Evolutionary conservation across 2,797 vertebrate species (phyloP).

Genomic region (Capromys pilorides): DNA sequence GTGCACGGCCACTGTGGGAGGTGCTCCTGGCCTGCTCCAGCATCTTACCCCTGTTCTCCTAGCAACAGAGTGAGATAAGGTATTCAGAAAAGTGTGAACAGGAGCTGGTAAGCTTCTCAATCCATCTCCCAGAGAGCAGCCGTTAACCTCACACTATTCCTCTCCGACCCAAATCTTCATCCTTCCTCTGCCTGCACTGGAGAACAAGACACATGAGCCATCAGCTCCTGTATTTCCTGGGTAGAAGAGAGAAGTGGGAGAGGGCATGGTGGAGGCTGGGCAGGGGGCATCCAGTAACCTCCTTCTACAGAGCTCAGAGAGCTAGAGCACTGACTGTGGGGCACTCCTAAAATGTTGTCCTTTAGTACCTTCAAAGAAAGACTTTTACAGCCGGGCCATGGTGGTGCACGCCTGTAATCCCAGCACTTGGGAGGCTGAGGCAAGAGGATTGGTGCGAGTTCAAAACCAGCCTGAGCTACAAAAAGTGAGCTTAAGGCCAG

Average conservation of each 20-base stretch:
- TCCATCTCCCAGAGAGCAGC: background rate
- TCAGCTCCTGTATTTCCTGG: constrained; percentile 46
- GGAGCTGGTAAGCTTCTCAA: constrained; percentile 45
- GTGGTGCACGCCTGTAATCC: too few species aligned
- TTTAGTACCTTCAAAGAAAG: constrained; percentile 66
- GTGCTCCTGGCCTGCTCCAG: constrained; percentile 12
- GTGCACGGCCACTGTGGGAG: constrained; percentile 43
- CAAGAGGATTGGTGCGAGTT: too few species aligned
- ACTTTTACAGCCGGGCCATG: too few species aligned
- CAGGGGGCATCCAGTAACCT: constrained; percentile 62
- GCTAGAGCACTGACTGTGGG: constrained; percentile 68
- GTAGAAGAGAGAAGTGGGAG: constrained; percentile 56
- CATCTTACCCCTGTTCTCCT: constrained; percentile 58
- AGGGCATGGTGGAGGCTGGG: constrained; percentile 21
- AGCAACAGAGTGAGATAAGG: constrained; percentile 27
- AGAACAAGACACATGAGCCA: too few species aligned
- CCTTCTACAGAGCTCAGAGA: constrained; percentile 65
- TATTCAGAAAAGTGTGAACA: constrained; percentile 43
- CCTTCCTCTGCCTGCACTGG: background rate
- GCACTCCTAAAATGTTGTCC: constrained; percentile 65
- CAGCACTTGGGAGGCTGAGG: too few species aligned
- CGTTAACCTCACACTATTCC: constrained; percentile 46
- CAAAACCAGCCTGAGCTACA: too few species aligned
- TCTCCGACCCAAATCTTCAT: constrained; percentile 65
- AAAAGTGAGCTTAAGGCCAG: too few species aligned